phyloP scores from a whole-genome alignment of 2,888 invertebrate species.

The Bellardia pandia region DNA sequence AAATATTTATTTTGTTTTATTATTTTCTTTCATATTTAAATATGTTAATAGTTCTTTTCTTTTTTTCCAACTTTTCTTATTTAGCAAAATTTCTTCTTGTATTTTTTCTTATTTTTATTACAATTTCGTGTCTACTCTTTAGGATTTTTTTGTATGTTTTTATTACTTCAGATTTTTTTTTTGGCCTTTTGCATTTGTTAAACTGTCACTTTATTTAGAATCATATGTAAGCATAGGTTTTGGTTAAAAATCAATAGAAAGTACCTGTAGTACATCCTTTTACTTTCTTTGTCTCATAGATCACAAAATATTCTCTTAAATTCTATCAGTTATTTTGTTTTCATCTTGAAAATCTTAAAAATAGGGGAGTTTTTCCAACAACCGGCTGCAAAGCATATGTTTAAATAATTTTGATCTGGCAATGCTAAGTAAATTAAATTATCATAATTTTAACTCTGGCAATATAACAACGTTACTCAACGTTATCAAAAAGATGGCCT shows the following conservation, averaged over 20 bases:
- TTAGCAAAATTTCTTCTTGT: constrained; percentile 11
- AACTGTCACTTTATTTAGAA: constrained; percentile 69
- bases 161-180: constrained; percentile 65
- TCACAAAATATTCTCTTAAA: constrained; percentile 32
- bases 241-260: constrained; percentile 79
- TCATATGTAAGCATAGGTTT: neutral
- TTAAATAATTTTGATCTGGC: too few relatives aligned
- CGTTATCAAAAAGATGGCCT: too few relatives aligned
- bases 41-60: constrained; percentile 9
- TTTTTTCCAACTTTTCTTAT: constrained; percentile 9
- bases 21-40: neutral
- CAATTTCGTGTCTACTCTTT: constrained; percentile 72
- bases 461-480: too few relatives aligned
- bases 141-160: constrained; percentile 58
- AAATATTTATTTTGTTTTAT: neutral
- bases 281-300: constrained; percentile 13
- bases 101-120: constrained; percentile 61
- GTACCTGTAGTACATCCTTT: constrained; percentile 78
- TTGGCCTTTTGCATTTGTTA: constrained; percentile 48
- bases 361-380: too few relatives aligned
- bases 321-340: constrained; percentile 12
- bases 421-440: too few relatives aligned
- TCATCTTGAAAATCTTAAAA: too few relatives aligned
- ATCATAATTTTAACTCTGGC: too few relatives aligned
- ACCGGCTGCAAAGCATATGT: too few relatives aligned